These are phyloP conservation scores for Siniperca knerii DNA, from an alignment of 2,113 vertebrate genomes.

Conservation along the genomic window DNA sequence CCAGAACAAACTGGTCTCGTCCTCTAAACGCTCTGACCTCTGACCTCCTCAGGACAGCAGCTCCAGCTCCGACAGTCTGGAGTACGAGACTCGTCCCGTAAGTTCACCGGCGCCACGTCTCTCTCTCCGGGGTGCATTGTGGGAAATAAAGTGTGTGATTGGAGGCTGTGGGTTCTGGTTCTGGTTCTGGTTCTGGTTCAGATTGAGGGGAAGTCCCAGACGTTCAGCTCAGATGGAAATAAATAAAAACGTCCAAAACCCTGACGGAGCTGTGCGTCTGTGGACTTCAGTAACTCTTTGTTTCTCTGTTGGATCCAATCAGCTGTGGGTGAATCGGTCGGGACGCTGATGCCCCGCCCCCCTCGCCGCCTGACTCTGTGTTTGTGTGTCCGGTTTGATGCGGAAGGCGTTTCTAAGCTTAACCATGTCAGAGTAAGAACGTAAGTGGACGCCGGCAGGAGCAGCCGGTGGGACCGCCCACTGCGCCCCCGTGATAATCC, in stretches of 20 bases:
- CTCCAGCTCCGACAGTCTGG: slow-evolving; percentile 92
- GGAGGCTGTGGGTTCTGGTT: slow-evolving; percentile 38
- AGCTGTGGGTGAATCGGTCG: slow-evolving; percentile 29
- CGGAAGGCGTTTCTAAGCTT: too few relatives aligned
- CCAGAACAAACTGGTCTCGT: too few relatives aligned
- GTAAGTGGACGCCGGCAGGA: too few relatives aligned
- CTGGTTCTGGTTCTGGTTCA: slow-evolving; percentile 30
- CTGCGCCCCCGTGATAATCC: too few relatives aligned
- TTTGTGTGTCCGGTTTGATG: neutral
- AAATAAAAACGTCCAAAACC: neutral
- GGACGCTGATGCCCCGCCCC: neutral
- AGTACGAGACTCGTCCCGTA: slow-evolving; percentile 89
- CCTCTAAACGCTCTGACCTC: slow-evolving; percentile 12
- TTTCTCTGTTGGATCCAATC: slow-evolving; percentile 30
- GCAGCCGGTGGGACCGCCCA: too few relatives aligned
- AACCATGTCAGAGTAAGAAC: too few relatives aligned
- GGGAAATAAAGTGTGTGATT: slow-evolving; percentile 62
- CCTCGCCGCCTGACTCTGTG: neutral
- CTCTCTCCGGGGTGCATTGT: slow-evolving; percentile 67
- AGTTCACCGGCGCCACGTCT: slow-evolving; percentile 82
- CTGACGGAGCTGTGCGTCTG: neutral
- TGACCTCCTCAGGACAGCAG: slow-evolving; percentile 87
- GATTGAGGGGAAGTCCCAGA: slow-evolving; percentile 14
- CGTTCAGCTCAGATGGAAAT: neutral
- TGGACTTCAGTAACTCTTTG: neutral